Conservation (phyloP, 2,797 vertebrate species). For the Silurus lanzhouensis region DNA sequence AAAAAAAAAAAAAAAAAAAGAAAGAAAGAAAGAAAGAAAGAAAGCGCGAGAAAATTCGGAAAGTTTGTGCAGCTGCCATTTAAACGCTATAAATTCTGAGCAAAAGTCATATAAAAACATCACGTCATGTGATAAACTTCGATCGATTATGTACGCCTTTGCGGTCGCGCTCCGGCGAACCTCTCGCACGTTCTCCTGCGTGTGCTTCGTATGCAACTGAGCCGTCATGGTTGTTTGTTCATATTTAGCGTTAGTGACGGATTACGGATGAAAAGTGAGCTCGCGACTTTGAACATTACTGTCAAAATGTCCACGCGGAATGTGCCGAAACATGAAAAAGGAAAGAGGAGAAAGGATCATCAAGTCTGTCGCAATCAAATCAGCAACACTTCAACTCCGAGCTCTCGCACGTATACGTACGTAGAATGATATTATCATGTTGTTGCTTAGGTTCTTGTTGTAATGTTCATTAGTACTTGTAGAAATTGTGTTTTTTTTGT, state of each 20-base stretch:
- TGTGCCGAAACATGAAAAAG: not conserved
- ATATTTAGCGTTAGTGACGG: not conserved
- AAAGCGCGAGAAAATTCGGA: not conserved
- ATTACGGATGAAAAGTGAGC: not conserved
- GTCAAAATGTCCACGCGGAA: constrained; percentile 14
- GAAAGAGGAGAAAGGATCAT: not conserved
- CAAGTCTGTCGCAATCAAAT: constrained; percentile 24
- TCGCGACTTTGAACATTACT: constrained; percentile 12
- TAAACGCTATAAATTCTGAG: not conserved
- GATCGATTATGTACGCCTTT: not conserved
- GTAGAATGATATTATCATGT: not conserved
- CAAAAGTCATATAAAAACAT: constrained; percentile 6
- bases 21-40: too few relatives aligned
- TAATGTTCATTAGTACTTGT: not conserved
- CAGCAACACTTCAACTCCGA: constrained; percentile 18
- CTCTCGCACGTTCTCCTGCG: not conserved
- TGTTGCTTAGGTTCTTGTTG: not conserved
- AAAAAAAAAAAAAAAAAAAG: not conserved
- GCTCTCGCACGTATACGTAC: not conserved
- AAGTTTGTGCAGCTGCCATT: constrained; percentile 7
- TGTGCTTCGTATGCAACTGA: not conserved
- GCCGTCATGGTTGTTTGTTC: not conserved
- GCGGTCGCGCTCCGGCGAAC: not conserved
- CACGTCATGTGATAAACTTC: constrained; percentile 22
- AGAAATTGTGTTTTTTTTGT: not conserved